Conservation (phyloP, 2,113 vertebrate genomes). For the Macrotus californicus region DNA sequence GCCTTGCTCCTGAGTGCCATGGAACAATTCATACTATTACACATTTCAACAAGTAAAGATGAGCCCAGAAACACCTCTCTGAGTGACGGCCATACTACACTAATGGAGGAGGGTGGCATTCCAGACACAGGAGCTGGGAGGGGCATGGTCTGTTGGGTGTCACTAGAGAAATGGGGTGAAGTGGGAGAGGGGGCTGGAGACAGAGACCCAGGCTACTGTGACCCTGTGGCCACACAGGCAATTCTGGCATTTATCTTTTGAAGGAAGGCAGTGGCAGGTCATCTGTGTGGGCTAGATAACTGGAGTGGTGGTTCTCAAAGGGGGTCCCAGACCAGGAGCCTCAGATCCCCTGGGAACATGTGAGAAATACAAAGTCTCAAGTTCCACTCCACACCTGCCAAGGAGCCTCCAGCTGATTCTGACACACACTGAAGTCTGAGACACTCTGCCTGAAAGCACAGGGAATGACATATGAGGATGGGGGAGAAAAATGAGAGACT, state of each 20-base stretch:
- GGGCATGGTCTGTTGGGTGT: neutral
- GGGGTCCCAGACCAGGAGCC: neutral
- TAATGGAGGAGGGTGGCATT: neutral
- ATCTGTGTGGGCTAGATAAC: neutral
- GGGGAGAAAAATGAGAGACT: neutral
- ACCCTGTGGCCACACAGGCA: neutral
- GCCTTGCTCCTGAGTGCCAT: neutral
- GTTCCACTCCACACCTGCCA: neutral
- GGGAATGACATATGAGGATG: neutral
- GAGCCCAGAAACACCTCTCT: neutral
- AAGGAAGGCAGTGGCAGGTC: neutral
- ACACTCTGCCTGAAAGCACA: neutral
- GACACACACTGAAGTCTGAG: neutral
- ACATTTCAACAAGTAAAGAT: neutral
- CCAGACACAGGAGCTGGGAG: neutral
- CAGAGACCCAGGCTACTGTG: neutral
- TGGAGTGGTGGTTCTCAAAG: neutral
- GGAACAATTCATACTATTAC: neutral
- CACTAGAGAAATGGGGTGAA: neutral
- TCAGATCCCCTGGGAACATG: neutral
- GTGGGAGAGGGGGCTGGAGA: neutral
- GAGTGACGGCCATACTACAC: accelerated
- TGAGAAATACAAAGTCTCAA: neutral
- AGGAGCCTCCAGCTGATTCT: neutral
- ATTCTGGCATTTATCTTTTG: neutral